Evolutionary conservation across 2,888 invertebrate species (phyloP), one percentile per base, ranked within the genome.

Genomic region (Ormia ochracea): DNA sequence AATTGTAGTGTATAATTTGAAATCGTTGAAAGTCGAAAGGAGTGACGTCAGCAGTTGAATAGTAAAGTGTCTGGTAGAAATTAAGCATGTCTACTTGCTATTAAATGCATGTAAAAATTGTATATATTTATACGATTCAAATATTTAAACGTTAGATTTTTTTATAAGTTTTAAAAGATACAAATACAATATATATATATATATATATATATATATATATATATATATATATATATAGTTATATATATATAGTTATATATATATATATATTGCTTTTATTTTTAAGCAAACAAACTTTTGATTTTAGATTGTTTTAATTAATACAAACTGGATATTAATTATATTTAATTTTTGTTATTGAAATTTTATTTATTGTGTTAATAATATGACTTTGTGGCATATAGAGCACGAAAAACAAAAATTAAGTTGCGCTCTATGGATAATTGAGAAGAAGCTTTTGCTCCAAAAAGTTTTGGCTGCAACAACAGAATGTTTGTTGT

Each of bases 31-130:
- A 26, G 10, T 5, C 4, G 5, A 66, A 31, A 14, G 12, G 1
- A 68, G 21, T 68, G 43, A 68, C 68, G 43, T 54, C 23, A 43
- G 19, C 23, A n/a, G n/a, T 10, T 28, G 0, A 26, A n/a, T n/a
- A n/a, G n/a, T n/a, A n/a, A 2, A 38, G 5, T 26, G 19, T 38
- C 41, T 31, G 31, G 2, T 43, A 23, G 31, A 38, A 3, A 38
- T 58, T 14, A 38, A 4, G 41, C 1, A 3, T 33, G 12, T 45
- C 5, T 17, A 28, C 4, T 43, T 54, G 43, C 21, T 2, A 31
- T 17, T n/a, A n/a, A n/a, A n/a, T n/a, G n/a, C n/a, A n/a, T n/a
- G n/a, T n/a, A n/a, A n/a, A n/a, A n/a, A n/a, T 52, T 36, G 4
- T 17, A 14, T 36, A 1, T 52, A 28, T 5, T 26, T 26, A n/a